Percentiles rank a stretch among this genome's conserved stretches.
Evolutionary conservation across 2,888 invertebrate genomes (phyloP).

Genomic region (Hirudinaria manillensis): DNA sequence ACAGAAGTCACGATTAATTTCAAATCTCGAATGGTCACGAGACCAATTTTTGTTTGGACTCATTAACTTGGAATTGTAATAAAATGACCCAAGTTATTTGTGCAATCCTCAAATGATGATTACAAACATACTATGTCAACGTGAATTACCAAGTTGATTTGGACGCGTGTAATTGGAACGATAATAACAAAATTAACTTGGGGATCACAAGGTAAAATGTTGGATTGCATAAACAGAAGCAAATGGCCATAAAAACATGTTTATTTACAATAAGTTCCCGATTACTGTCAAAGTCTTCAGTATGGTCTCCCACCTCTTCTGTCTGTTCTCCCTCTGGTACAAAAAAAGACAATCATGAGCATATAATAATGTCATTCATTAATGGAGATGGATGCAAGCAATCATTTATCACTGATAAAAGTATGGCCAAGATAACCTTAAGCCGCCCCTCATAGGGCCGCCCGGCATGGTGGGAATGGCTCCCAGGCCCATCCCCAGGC

Average conservation of each 20-base stretch:
- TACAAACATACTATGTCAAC: no score
- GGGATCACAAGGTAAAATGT: no score
- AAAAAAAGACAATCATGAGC: neutral
- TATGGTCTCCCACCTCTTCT: constrained; percentile 25
- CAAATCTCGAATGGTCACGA: neutral
- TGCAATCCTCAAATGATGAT: no score
- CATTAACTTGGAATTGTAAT: no score
- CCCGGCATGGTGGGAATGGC: constrained; percentile 13
- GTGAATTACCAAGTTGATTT: no score
- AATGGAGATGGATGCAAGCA: no score
- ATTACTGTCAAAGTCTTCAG: neutral
- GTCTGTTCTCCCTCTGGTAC: constrained; percentile 18
- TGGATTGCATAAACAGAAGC: no score
- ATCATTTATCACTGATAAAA: no score
- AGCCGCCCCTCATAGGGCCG: constrained; percentile 21
- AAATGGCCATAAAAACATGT: no score
- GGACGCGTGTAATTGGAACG: no score
- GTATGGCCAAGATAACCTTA: constrained; percentile 8
- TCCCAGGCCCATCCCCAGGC: constrained; percentile 17
- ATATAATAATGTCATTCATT: neutral
- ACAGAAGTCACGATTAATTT: constrained; percentile 35
- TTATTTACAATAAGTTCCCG: neutral
- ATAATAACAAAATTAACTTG: no score
- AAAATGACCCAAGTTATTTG: no score
- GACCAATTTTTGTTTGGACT: neutral